Evolutionary conservation across 2,888 invertebrate genomes (phyloP).

Genomic region (Neoitamus cyanurus): DNA sequence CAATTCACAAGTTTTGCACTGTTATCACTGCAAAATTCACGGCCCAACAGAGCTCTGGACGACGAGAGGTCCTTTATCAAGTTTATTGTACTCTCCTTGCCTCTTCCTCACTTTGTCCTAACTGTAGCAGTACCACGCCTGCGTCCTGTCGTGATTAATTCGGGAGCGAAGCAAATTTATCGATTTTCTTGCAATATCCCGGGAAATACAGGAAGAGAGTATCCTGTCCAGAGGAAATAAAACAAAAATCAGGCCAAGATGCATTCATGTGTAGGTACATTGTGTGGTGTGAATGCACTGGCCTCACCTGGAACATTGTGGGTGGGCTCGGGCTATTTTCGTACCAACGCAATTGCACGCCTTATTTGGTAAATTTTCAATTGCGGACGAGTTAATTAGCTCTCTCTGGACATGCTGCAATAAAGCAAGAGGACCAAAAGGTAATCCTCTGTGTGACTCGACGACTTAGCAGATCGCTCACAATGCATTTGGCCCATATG

Average conservation of each 20-base stretch:
- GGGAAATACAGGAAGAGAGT: not conserved
- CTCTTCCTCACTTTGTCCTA: not conserved
- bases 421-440: not conserved
- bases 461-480: too few relatives aligned
- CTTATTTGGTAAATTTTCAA: not conserved
- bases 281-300: not conserved
- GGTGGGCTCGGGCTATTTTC: not conserved
- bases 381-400: not conserved
- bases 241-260: not conserved
- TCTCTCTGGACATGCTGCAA: not conserved
- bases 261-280: not conserved
- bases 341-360: not conserved
- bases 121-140: not conserved
- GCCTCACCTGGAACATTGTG: not conserved
- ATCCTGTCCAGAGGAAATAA: not conserved
- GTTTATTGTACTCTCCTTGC: not conserved
- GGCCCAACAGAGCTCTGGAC: constrained; percentile 4
- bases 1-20: not conserved
- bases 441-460: not conserved
- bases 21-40: constrained; percentile 20
- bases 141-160: not conserved
- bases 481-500: too few relatives aligned
- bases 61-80: constrained; percentile 19
- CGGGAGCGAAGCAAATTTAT: constrained; percentile 9
- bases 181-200: constrained; percentile 21